These are phyloP conservation scores for Cryptotis parvus DNA, from an alignment of 2,113 vertebrate species.

Conservation along the genomic window DNA sequence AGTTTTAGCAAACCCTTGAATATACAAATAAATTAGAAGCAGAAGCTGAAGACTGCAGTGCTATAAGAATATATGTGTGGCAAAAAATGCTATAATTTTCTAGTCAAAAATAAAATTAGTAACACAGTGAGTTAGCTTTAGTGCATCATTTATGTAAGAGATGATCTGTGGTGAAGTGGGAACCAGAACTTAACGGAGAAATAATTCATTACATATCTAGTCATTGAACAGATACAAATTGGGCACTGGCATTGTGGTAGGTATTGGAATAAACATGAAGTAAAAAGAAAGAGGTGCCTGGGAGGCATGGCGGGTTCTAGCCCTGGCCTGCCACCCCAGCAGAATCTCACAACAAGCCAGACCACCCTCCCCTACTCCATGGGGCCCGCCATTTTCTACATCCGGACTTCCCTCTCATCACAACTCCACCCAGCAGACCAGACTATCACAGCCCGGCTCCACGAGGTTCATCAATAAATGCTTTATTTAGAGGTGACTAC, in stretches of 20 bases:
- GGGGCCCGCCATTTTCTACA: no score
- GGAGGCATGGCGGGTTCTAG: no score
- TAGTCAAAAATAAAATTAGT: background rate
- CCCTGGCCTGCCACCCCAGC: no score
- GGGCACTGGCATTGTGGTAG: background rate
- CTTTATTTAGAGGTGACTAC: no score
- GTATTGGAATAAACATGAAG: background rate
- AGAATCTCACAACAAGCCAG: no score
- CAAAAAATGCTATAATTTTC: background rate
- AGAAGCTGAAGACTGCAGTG: background rate
- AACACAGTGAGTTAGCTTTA: background rate
- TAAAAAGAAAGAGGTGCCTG: slow-evolving; percentile 12
- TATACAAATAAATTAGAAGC: background rate
- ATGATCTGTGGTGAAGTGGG: background rate
- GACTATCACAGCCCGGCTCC: no score
- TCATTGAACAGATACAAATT: background rate
- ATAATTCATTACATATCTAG: slow-evolving; percentile 8
- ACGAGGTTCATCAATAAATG: no score
- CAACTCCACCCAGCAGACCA: no score
- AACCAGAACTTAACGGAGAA: slow-evolving; percentile 7
- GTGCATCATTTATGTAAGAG: background rate
- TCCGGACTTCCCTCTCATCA: no score
- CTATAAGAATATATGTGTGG: background rate
- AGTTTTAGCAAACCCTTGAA: background rate
- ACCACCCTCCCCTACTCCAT: no score